Percentiles rank a stretch among this genome's conserved stretches.
Conservation (phyloP, 2,888 invertebrate genomes). For the Halocaridina rubra region DNA sequence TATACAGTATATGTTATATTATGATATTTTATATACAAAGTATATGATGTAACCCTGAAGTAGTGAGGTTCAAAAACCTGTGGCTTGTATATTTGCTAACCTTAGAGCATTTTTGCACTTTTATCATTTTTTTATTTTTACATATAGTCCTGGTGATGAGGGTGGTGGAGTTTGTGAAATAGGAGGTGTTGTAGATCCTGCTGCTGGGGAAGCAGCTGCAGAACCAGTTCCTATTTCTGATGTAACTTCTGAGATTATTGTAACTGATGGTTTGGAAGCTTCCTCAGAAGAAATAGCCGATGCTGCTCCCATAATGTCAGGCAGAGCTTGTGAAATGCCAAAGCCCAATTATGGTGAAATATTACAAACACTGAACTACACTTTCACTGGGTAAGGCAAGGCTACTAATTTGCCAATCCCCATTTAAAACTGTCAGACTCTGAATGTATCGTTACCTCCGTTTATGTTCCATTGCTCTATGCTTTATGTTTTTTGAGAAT, state of each 20-base stretch:
- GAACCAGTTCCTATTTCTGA: not conserved
- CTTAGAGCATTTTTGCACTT: no score
- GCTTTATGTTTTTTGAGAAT: no score
- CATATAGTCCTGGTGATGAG: not conserved
- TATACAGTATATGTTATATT: no score
- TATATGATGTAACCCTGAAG: no score
- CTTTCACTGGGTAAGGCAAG: not conserved
- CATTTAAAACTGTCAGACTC: no score
- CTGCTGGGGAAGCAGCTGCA: not conserved
- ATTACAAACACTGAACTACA: not conserved
- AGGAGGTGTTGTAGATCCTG: not conserved
- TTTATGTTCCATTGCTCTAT: no score
- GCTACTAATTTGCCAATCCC: no score
- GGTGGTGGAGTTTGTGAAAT: not conserved
- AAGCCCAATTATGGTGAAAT: not conserved
- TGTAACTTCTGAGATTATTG: not conserved
- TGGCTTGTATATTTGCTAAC: no score
- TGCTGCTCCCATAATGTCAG: not conserved
- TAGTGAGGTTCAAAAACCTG: no score
- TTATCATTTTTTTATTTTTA: no score
- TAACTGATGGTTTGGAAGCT: not conserved
- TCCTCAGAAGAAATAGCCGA: not conserved
- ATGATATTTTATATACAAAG: no score
- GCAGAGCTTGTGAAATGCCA: not conserved
- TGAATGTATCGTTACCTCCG: no score